Evolutionary conservation across 2,113 vertebrate genomes (phyloP).

Genomic region (Dromaius novaehollandiae): DNA sequence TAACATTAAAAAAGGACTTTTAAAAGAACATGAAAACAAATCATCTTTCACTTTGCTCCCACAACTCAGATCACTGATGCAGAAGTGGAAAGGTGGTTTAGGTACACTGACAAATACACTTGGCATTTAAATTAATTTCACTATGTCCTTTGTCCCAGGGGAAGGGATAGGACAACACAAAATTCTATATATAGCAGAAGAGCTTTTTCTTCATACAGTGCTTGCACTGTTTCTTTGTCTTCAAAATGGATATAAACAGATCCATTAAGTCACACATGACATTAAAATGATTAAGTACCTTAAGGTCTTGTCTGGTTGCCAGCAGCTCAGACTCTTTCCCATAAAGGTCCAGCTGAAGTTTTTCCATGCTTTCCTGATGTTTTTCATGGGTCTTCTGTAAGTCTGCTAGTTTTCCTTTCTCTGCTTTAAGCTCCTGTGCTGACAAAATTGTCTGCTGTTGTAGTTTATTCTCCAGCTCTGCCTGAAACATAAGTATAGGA

Average conservation of each 20-base stretch:
- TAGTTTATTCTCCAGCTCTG: constrained; percentile 84
- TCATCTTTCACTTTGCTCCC: neutral
- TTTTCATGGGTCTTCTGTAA: constrained; percentile 81
- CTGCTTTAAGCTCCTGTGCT: constrained; percentile 78
- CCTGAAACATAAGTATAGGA: constrained; percentile 74
- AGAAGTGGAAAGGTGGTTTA: neutral
- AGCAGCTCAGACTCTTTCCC: constrained; percentile 95
- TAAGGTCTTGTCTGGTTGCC: constrained; percentile 91
- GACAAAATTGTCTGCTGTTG: constrained; percentile 80
- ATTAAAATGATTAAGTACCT: constrained; percentile 77
- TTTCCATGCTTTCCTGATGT: constrained; percentile 78
- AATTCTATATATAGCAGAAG: neutral
- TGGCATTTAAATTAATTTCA: neutral
- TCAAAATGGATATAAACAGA: neutral
- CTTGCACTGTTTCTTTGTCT: neutral
- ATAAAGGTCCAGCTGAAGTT: constrained; percentile 90
- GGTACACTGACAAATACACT: neutral
- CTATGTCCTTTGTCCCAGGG: neutral
- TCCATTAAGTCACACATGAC: neutral
- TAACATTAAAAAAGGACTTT: neutral
- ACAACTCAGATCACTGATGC: neutral
- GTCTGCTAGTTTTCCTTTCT: constrained; percentile 78
- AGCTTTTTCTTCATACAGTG: neutral
- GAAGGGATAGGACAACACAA: neutral
- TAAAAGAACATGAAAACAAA: neutral